Conservation (phyloP, 2,888 invertebrate species). For the Acanthoscelides obtectus region DNA sequence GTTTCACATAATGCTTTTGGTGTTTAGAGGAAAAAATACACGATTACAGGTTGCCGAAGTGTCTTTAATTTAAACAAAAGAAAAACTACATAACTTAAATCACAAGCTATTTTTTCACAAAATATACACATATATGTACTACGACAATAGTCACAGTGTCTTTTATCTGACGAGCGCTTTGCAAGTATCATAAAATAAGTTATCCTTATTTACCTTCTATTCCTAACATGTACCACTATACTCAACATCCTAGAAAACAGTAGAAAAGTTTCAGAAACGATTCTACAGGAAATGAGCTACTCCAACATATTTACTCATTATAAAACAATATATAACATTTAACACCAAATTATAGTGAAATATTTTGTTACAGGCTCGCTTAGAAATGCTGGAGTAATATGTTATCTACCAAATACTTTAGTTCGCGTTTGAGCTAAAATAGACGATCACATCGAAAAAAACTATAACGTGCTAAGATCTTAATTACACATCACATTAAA, state of each 20-base stretch:
- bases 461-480: background rate
- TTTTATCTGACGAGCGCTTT: background rate
- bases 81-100: background rate
- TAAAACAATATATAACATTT: background rate
- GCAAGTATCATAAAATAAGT: background rate
- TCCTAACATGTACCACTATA: background rate
- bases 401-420: background rate
- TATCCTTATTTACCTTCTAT: background rate
- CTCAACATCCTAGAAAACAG: background rate
- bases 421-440: background rate
- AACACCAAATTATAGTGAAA: background rate
- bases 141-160: background rate
- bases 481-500: background rate
- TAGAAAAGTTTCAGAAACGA: background rate
- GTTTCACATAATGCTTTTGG: too few species aligned
- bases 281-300: background rate
- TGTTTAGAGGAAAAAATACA: too few species aligned
- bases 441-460: background rate
- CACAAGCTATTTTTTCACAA: background rate
- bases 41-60: background rate
- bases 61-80: background rate
- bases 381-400: background rate
- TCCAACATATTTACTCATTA: background rate
- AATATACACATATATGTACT: background rate
- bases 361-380: background rate